phyloP scores from a whole-genome alignment of 2,113 vertebrate species.

The Taxidea taxus region DNA sequence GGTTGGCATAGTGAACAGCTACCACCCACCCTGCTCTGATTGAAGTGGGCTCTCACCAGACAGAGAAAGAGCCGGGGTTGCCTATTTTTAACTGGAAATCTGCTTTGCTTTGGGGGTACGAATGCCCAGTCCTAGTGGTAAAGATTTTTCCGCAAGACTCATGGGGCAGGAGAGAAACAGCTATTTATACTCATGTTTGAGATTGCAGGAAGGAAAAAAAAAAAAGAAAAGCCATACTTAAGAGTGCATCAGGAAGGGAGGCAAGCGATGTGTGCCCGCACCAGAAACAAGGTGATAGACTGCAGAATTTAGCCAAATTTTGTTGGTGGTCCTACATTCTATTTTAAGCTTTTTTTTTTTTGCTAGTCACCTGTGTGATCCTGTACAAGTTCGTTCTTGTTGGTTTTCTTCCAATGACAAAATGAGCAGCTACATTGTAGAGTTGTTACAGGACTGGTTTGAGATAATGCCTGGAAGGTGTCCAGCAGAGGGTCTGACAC shows the following conservation, averaged over 20 bases:
- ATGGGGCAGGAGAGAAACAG: background rate
- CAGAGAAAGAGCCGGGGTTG: background rate
- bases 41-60: slow-evolving; percentile 28
- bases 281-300: background rate
- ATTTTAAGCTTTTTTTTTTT: background rate
- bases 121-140: slow-evolving; percentile 69
- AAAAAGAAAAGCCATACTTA: background rate
- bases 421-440: background rate
- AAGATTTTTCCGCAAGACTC: slow-evolving; percentile 54
- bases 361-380: background rate
- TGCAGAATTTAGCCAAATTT: background rate
- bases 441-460: background rate
- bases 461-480: background rate
- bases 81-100: slow-evolving; percentile 61
- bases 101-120: background rate
- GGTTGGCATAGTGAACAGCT: background rate
- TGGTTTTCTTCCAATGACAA: background rate
- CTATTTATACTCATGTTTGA: slow-evolving; percentile 63
- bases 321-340: background rate
- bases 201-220: background rate
- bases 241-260: background rate
- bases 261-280: background rate
- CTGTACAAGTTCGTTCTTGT: background rate
- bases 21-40: slow-evolving; percentile 34
- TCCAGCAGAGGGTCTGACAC: background rate